These are phyloP conservation scores for Scaptodrosophila lebanonensis DNA, from an alignment of 1,140 invertebrate species.

Conservation along the genomic window DNA sequence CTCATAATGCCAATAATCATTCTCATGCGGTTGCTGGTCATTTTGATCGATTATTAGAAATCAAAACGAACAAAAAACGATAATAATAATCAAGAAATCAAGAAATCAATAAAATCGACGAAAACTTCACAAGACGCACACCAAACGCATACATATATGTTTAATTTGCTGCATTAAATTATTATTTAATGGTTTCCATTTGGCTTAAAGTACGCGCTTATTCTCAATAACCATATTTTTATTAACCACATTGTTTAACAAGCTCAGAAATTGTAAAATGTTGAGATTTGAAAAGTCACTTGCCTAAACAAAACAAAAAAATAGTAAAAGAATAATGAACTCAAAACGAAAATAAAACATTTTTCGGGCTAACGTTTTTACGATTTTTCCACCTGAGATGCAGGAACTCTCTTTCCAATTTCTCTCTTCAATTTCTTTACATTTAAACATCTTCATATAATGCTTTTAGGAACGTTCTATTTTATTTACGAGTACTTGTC, in stretches of 20 bases:
- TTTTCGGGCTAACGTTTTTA: constrained; percentile 72
- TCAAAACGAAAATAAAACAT: constrained; percentile 76
- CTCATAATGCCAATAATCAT: constrained; percentile 57
- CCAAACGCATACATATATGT: constrained; percentile 10
- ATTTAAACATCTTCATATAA: constrained; percentile 28
- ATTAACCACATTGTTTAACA: constrained; percentile 57
- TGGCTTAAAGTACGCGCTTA: constrained; percentile 33
- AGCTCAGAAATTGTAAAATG: constrained; percentile 15
- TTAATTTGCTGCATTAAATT: neutral
- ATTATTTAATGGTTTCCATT: no score
- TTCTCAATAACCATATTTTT: constrained; percentile 76
- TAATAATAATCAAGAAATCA: constrained; percentile 7
- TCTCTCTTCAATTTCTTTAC: constrained; percentile 2
- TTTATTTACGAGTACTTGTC: constrained; percentile 26
- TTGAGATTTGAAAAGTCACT: constrained; percentile 19
- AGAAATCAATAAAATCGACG: constrained; percentile 1
- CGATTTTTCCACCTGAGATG: neutral
- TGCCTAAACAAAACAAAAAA: constrained; percentile 10
- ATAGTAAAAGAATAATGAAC: constrained; percentile 12
- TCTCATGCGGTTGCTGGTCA: constrained; percentile 71
- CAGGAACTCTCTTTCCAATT: neutral
- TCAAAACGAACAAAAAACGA: constrained; percentile 14
- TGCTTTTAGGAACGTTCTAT: constrained; percentile 42
- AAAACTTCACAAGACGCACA: constrained; percentile 36
- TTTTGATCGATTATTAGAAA: constrained; percentile 24